Base-by-base conservation (phyloP, 1,140 invertebrate species). In the Proales similis region DNA sequence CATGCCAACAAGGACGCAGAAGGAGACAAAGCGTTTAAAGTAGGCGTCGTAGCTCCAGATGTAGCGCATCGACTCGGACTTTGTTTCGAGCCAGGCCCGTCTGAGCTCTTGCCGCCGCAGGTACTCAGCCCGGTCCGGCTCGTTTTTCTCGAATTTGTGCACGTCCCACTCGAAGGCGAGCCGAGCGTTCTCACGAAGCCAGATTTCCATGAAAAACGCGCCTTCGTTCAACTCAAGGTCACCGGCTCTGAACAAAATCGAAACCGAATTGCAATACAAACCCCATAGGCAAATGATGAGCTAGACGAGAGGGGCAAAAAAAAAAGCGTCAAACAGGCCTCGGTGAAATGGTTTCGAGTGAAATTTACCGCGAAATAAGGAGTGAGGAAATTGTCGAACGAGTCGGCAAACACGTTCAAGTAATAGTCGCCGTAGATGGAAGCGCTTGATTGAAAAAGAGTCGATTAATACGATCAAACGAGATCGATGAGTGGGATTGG, bases 81-180 rank as follows among this genome's bases (percentile, higher is more conserved):
- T 72, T 1, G 74, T 67, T 7, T 70, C 69, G 64, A 74, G 69
- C 22, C 53, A 53, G 65, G 69, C 68, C 0, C 42, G 46, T 64
- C 3, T 4, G 14, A 19, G 29, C 7, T 57, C 36, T 43, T 67
- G 69, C 2, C 68, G 72, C 11, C 71, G 72, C 65, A 67, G 67
- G 49, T 74, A 77, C 32, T 73, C 67, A n/a, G 77, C 75, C 47
- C 74, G 66, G 62, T 77, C 75, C 19, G 71, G 72, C 65, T 79
- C 75, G 14, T 69, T 69, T 1, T 66, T 63, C 63, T 78, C 77
- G 70, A 73, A 79, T 39, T 74, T 68, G 12, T 76, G 68, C 1
- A 79, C 77, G 63, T 77, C 71, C 77, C 77, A 79, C 47, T 76
- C 66, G 66, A 74, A 75, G 5, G 77, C 72, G 27, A 77, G 65